Percentiles rank a stretch among this genome's conserved stretches.
Conservation (phyloP, 2,113 vertebrate species). For the Lophura nycthemera region DNA sequence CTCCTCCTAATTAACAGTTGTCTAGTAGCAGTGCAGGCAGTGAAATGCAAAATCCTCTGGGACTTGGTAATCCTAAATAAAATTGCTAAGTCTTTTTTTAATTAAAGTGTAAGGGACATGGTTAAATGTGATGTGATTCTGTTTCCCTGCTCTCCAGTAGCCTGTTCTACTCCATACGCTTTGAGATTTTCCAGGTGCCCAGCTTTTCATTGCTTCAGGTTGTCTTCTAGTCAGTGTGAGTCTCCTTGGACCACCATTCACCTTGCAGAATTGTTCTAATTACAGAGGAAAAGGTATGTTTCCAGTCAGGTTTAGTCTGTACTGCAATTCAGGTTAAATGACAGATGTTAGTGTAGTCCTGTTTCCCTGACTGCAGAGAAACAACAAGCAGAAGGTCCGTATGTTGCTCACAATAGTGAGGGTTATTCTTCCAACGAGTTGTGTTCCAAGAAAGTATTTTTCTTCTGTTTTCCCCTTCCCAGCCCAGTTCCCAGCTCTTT, state of each 20-base stretch:
- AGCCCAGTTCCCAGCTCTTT: not conserved
- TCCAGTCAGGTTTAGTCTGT: slow-evolving; percentile 16
- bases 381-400: slow-evolving; percentile 27
- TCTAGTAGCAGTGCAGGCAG: slow-evolving; percentile 12
- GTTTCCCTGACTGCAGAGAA: slow-evolving; percentile 23
- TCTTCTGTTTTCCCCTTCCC: slow-evolving; percentile 22
- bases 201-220: not conserved
- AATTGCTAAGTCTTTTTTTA: slow-evolving; percentile 9
- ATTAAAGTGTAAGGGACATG: slow-evolving; percentile 1
- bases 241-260: slow-evolving; percentile 4
- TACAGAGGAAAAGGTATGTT: not conserved
- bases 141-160: not conserved
- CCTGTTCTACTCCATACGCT: not conserved
- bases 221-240: not conserved
- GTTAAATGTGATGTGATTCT: slow-evolving; percentile 2
- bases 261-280: not conserved
- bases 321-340: slow-evolving; percentile 19
- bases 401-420: not conserved
- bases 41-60: slow-evolving; percentile 24
- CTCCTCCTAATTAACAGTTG: slow-evolving; percentile 29
- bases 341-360: not conserved
- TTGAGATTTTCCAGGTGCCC: not conserved
- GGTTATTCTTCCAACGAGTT: not conserved
- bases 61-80: slow-evolving; percentile 36
- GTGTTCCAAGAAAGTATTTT: slow-evolving; percentile 8